Conservation (phyloP, 1,140 invertebrate genomes). For the Liolophura sinensis region DNA sequence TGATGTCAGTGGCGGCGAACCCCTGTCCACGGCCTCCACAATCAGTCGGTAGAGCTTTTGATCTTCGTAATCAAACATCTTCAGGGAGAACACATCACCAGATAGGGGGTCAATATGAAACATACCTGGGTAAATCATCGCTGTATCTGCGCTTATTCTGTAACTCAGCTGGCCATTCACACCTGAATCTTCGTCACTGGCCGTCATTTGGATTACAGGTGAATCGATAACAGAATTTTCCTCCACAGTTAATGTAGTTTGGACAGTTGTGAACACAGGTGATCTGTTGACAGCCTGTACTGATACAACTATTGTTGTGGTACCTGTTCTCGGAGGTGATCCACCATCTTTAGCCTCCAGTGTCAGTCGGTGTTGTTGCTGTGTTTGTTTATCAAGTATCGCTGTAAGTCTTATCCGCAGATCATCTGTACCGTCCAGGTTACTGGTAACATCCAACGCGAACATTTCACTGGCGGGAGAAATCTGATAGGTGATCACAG, state of each 20-base stretch:
- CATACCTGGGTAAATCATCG: slow-evolving; percentile 32
- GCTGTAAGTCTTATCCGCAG: slow-evolving; percentile 35
- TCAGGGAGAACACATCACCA: slow-evolving; percentile 31
- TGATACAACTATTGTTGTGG: slow-evolving; percentile 82
- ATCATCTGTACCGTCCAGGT: slow-evolving; percentile 39
- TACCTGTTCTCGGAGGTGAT: slow-evolving; percentile 84
- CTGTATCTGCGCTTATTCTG: slow-evolving; percentile 62
- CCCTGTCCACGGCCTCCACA: slow-evolving; percentile 35
- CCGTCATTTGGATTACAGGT: slow-evolving; percentile 72
- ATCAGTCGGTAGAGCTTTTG: slow-evolving; percentile 27
- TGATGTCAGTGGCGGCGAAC: slow-evolving; percentile 15
- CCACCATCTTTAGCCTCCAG: slow-evolving; percentile 85
- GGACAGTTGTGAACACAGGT: slow-evolving; percentile 70
- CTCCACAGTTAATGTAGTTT: slow-evolving; percentile 74
- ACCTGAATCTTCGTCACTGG: slow-evolving; percentile 85
- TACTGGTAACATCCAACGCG: slow-evolving; percentile 31
- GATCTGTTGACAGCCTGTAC: slow-evolving; percentile 97
- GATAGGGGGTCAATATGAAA: slow-evolving; percentile 34
- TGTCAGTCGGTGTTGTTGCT: neutral
- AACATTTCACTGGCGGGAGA: slow-evolving; percentile 28
- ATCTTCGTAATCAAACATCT: slow-evolving; percentile 41
- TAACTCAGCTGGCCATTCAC: slow-evolving; percentile 90
- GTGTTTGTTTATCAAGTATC: slow-evolving; percentile 34
- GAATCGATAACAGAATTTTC: slow-evolving; percentile 82
- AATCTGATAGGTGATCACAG: slow-evolving; percentile 38